Base-by-base conservation (phyloP, 1,140 invertebrate genomes). In the Orussus abietinus region DNA sequence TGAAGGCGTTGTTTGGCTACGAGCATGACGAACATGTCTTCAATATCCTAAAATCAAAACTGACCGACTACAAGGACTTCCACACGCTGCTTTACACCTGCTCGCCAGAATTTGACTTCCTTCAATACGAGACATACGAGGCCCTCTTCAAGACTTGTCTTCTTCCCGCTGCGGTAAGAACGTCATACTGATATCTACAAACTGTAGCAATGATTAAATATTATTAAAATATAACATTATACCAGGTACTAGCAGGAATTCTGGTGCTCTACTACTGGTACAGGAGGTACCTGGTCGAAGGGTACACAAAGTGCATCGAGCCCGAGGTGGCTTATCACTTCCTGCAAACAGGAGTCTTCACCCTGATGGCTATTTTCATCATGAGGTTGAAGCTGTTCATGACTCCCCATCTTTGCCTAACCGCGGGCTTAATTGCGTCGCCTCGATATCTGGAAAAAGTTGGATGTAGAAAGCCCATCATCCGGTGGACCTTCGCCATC, bases 311-410 rank as follows among this genome's bases (percentile, higher is more conserved):
- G 3, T 67, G 67, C 33, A 55, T 81, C 10, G 81, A 83, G 17
- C 70, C 79, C 9, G 76, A 84, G 53, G 58, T 89, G 9, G 75
- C 86, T 3, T 92, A 86, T 59, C 84, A 85, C 62, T 57, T 83
- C 15, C 66, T 85, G 4, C 86, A 88, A 61, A 66, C 81, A 47
- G 59, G 75, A 15, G 82, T 80, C 10, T 92, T 84, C 57, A 77
- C 77, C 3, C 55, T 82, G 0, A 87, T 91, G 85, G 88, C 88
- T 14, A 51, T 77, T 9, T 71, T 91, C 6, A 81, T 92, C 5
- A 92, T 92, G 89, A 75, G 90, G 57, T 61, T 93, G 25, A 92
- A 92, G 64, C 56, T 92, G 12, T 85, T 92, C 59, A 82, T 88
- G 64, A 86, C 85, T 1, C 88, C 88, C 5, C 87, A 91, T 53